Evolutionary conservation across 1,140 invertebrate species (phyloP).

Genomic region (Centruroides sculpturatus): DNA sequence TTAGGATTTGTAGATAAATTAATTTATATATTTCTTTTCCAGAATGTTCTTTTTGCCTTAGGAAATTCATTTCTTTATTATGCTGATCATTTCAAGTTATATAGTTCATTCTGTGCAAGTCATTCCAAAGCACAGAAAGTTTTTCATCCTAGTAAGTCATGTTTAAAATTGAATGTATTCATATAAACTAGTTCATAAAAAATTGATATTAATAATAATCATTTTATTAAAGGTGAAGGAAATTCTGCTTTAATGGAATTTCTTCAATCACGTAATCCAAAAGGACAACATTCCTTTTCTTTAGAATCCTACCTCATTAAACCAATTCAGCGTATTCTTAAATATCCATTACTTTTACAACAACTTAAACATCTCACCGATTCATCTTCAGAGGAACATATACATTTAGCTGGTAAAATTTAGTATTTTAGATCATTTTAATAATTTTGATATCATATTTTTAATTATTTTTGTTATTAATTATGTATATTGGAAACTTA

Average conservation of each 20-base stretch:
- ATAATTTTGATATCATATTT: too few relatives aligned
- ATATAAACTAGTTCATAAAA: not conserved
- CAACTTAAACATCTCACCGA: constrained; percentile 88
- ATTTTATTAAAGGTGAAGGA: constrained; percentile 55
- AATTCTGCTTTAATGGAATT: constrained; percentile 94
- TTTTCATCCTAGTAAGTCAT: constrained; percentile 82
- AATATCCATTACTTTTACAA: constrained; percentile 90
- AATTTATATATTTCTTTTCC: constrained; percentile 18
- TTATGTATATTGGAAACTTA: too few relatives aligned
- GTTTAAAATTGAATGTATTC: too few relatives aligned
- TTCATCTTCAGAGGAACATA: constrained; percentile 78
- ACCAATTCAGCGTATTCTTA: constrained; percentile 94
- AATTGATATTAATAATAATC: not conserved
- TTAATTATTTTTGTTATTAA: too few relatives aligned
- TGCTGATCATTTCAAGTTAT: constrained; percentile 96
- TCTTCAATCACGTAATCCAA: constrained; percentile 74
- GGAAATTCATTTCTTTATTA: constrained; percentile 94
- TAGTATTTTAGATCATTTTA: too few relatives aligned
- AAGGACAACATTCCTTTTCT: constrained; percentile 64
- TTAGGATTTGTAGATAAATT: too few relatives aligned
- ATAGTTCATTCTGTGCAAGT: constrained; percentile 96
- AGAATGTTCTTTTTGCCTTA: constrained; percentile 91
- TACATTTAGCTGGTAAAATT: constrained; percentile 51
- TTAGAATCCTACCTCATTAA: constrained; percentile 97
- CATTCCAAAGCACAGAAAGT: constrained; percentile 98